Percentiles rank a stretch among this genome's conserved stretches.
Conservation (phyloP, 2,797 vertebrate genomes). For the Clarias laeviceps region DNA sequence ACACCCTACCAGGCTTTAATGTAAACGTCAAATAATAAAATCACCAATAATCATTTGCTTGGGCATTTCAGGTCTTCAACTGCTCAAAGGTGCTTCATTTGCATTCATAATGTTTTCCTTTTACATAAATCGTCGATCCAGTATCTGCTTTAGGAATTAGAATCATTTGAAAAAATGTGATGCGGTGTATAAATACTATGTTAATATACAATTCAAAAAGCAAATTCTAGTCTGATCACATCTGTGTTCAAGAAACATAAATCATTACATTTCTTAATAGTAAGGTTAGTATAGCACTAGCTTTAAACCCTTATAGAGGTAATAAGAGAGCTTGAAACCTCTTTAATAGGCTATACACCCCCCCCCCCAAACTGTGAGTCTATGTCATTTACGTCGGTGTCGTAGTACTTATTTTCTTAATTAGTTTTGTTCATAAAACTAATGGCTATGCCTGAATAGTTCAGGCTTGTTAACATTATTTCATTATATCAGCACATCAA, state of each 20-base stretch:
- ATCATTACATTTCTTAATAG: neutral
- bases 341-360: neutral
- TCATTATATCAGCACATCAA: neutral
- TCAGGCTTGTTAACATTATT: neutral
- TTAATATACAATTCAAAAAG: conserved; percentile 10
- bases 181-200: conserved; percentile 19
- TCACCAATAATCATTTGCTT: conserved; percentile 9
- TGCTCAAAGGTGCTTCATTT: conserved; percentile 36
- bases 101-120: conserved; percentile 15
- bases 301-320: conserved; percentile 1
- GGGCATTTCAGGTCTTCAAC: conserved; percentile 10
- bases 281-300: conserved; percentile 14
- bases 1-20: conserved; percentile 29
- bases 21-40: conserved; percentile 22
- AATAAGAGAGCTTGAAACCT: neutral
- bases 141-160: conserved; percentile 15
- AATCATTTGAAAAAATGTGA: conserved; percentile 3
- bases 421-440: neutral
- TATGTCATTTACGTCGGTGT: neutral
- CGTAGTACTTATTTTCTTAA: neutral
- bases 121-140: neutral
- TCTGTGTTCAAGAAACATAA: neutral
- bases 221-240: neutral
- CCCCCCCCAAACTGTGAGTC: neutral
- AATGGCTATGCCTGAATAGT: neutral